These are phyloP conservation scores for Hydractinia symbiolongicarpus DNA, from an alignment of 30 jellyfish, hydroid and myxozoan species.

Conservation along the genomic window DNA sequence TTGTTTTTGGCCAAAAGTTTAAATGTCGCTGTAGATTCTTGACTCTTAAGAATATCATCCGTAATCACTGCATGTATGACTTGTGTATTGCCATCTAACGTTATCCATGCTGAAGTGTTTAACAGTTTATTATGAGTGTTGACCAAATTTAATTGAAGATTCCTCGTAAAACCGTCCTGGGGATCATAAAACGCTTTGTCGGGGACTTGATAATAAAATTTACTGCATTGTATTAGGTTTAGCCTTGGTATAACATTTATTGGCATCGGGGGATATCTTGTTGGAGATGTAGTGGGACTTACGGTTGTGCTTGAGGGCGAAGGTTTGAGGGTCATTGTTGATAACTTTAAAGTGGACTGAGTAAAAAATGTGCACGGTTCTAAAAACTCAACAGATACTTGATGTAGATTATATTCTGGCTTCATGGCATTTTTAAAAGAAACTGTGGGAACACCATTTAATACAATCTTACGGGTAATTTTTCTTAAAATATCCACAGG, in stretches of 20 bases:
- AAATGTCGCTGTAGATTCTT: background rate
- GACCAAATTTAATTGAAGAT: background rate
- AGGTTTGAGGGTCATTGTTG: too few relatives aligned
- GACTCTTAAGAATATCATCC: background rate
- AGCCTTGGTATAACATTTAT: background rate
- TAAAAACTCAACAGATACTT: background rate
- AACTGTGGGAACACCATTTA: background rate
- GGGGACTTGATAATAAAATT: background rate
- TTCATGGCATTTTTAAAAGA: background rate
- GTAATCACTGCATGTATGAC: background rate
- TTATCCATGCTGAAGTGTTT: conserved; percentile 9
- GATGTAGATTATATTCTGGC: background rate
- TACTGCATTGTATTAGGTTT: background rate
- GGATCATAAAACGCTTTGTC: conserved; percentile 17
- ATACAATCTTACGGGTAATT: background rate
- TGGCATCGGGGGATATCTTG: background rate
- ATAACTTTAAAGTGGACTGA: background rate
- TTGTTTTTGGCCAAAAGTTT: background rate
- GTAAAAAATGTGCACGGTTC: background rate
- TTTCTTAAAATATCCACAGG: too few relatives aligned
- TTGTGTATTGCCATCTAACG: conserved; percentile 17
- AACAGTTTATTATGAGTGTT: background rate
- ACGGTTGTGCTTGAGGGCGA: background rate
- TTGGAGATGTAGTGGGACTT: background rate
- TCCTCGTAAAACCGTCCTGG: conserved; percentile 31